Evolutionary conservation across 2,113 vertebrate genomes (phyloP).

Genomic region (Aix galericulata): DNA sequence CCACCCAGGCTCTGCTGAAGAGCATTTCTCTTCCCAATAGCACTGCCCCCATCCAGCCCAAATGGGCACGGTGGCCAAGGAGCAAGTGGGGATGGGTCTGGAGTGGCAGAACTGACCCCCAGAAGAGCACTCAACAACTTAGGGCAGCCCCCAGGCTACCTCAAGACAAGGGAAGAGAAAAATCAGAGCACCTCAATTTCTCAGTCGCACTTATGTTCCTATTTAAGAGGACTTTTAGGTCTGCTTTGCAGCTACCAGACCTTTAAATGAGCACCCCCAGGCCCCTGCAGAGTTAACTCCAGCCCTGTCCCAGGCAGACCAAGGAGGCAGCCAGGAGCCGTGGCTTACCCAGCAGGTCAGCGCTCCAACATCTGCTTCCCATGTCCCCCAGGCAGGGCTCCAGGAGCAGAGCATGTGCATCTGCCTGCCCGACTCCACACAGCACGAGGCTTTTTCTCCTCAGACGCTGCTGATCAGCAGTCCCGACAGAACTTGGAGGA

Average conservation of each 20-base stretch:
- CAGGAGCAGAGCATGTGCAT: neutral
- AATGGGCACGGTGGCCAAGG: too few species aligned
- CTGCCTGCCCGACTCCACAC: neutral
- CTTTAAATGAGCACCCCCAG: accelerated
- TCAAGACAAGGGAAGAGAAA: accelerated
- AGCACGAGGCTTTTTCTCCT: neutral
- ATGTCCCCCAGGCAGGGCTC: constrained; percentile 23
- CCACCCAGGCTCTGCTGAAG: neutral
- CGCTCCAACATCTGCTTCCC: constrained; percentile 63
- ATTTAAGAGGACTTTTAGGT: neutral
- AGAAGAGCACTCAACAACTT: neutral
- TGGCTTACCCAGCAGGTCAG: neutral
- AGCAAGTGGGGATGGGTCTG: too few species aligned
- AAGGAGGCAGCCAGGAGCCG: neutral
- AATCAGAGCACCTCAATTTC: neutral
- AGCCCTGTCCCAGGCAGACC: neutral
- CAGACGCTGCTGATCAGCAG: neutral
- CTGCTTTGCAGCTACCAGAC: accelerated
- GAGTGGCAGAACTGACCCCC: neutral
- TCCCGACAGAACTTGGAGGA: neutral
- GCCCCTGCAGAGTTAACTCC: neutral
- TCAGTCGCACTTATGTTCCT: neutral
- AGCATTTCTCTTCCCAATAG: neutral
- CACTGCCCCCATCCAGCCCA: too few species aligned
- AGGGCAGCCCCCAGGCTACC: neutral